These are phyloP conservation scores for Sylvia atricapilla DNA, from an alignment of 2,113 vertebrate genomes.

Conservation along the genomic window DNA sequence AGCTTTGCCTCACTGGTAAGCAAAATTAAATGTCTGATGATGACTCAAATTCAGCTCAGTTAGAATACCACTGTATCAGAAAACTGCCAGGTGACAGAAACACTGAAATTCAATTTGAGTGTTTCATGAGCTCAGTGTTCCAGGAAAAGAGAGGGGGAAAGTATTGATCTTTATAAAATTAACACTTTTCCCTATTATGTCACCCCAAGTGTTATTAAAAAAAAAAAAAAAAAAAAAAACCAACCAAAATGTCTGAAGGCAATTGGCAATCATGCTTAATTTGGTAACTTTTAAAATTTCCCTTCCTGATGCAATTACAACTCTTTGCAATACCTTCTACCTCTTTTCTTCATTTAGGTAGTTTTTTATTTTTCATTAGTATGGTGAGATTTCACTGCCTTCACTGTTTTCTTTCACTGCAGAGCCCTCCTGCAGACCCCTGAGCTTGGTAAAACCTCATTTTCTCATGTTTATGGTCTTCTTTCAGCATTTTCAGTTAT, in stretches of 20 bases:
- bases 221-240: background rate
- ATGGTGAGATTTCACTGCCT: background rate
- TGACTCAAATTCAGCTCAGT: background rate
- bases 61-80: background rate
- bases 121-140: background rate
- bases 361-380: background rate
- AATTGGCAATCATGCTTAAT: background rate
- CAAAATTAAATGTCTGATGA: constrained; percentile 7
- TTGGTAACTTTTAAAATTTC: background rate
- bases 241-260: background rate
- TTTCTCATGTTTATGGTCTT: background rate
- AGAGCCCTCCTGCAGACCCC: background rate
- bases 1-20: background rate
- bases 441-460: background rate
- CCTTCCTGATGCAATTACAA: background rate
- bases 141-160: background rate
- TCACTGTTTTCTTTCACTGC: background rate
- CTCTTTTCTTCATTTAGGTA: background rate
- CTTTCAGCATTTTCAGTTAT: background rate
- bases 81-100: background rate
- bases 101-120: background rate
- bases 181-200: background rate
- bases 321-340: background rate
- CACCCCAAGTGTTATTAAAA: background rate
- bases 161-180: background rate